Conservation (phyloP, 2,888 invertebrate genomes). For the Osedax fenrisi region DNA sequence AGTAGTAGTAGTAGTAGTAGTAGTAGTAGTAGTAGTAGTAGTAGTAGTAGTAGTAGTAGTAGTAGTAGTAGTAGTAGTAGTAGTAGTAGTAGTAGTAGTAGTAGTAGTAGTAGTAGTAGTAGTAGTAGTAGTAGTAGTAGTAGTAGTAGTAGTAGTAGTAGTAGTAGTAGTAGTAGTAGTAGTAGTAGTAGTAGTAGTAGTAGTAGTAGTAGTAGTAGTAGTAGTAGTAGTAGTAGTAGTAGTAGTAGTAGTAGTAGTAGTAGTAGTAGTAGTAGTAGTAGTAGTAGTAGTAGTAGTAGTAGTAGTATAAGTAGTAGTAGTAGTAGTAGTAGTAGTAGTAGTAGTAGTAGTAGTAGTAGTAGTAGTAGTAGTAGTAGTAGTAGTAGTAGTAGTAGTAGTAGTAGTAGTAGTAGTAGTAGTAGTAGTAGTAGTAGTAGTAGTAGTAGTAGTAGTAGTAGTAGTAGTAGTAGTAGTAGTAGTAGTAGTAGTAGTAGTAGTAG, state of each 20-base stretch:
- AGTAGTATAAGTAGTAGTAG: too few relatives aligned
- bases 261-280: constrained; percentile 7
- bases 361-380: constrained; percentile 26
- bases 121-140: not conserved
- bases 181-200: not conserved
- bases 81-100: not conserved
- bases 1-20: not conserved
- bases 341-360: constrained; percentile 24
- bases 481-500: constrained; percentile 23
- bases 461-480: constrained; percentile 25
- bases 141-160: constrained; percentile 11
- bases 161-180: not conserved
- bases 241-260: constrained; percentile 11
- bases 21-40: not conserved
- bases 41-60: not conserved
- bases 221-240: constrained; percentile 18
- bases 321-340: not conserved
- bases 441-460: constrained; percentile 21
- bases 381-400: constrained; percentile 15
- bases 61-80: not conserved
- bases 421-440: constrained; percentile 5
- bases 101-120: not conserved
- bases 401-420: constrained; percentile 16
- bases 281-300: not conserved
- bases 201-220: constrained; percentile 12